Conservation (phyloP, 2,113 vertebrate genomes). For the Leuciscus idus region DNA sequence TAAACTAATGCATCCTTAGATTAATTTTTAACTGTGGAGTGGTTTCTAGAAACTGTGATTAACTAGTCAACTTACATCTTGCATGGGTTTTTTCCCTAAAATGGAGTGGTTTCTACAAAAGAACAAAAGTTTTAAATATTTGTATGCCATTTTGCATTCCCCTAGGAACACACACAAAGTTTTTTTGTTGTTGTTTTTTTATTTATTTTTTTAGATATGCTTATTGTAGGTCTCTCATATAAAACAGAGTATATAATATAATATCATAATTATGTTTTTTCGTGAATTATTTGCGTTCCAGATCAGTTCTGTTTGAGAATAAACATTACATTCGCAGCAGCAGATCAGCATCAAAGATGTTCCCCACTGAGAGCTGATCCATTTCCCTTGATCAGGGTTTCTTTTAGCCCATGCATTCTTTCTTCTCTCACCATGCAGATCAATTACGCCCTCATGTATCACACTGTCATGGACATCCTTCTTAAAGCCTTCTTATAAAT, state of each 20-base stretch:
- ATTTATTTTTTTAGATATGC: not conserved
- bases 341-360: not conserved
- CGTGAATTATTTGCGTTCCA: not conserved
- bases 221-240: not conserved
- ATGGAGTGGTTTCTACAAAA: not conserved
- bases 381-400: slow-evolving; percentile 44
- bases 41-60: not conserved
- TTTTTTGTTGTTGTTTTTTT: too few species aligned
- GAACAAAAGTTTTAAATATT: not conserved
- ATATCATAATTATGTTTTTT: not conserved
- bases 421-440: slow-evolving; percentile 52
- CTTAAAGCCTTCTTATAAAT: slow-evolving; percentile 67
- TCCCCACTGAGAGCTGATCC: slow-evolving; percentile 8
- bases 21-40: slow-evolving; percentile 1
- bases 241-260: not conserved
- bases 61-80: not conserved
- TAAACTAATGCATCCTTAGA: not conserved
- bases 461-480: slow-evolving; percentile 66
- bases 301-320: slow-evolving; percentile 25
- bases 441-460: slow-evolving; percentile 65
- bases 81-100: not conserved
- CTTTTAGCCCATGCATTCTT: slow-evolving; percentile 28
- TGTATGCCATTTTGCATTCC: not conserved
- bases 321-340: not conserved
- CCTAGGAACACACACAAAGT: not conserved